Percentiles rank a stretch among this genome's conserved stretches.
These are phyloP conservation scores for Timema podura DNA, from an alignment of 2,888 invertebrate genomes.

Conservation along the genomic window DNA sequence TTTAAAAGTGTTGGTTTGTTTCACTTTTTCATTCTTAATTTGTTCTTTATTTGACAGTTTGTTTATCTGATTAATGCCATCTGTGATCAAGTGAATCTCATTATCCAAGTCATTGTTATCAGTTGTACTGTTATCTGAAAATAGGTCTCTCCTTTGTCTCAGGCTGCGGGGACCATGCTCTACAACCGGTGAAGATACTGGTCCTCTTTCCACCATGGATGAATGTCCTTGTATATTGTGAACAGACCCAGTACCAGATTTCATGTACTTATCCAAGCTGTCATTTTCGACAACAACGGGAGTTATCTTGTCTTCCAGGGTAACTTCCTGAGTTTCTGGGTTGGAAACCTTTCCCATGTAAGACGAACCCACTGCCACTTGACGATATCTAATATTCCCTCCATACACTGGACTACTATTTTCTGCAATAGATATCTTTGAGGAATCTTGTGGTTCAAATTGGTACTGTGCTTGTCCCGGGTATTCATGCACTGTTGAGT, in stretches of 20 bases:
- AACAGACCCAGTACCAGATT: no score
- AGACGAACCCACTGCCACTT: background rate
- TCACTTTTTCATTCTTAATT: background rate
- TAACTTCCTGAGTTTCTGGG: constrained; percentile 11
- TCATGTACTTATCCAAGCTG: background rate
- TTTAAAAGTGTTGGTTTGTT: constrained; percentile 2
- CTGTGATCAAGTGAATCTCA: background rate
- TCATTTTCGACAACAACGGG: background rate
- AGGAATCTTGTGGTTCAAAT: no score
- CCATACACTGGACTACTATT: no score
- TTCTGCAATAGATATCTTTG: no score
- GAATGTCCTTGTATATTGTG: background rate
- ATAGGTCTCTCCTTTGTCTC: constrained; percentile 27
- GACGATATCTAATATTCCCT: background rate
- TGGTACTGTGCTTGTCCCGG: no score
- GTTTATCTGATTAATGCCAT: background rate
- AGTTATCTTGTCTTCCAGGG: constrained; percentile 10
- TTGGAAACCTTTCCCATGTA: background rate
- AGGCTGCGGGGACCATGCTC: constrained; percentile 47
- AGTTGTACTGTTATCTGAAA: background rate
- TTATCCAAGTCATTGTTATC: constrained; percentile 2
- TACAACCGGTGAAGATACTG: constrained; percentile 29
- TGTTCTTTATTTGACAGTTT: background rate
- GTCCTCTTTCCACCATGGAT: background rate
- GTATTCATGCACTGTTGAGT: no score